Evolutionary conservation across 2,113 vertebrate genomes (phyloP), one percentile per base, ranked within the genome.

Genomic region (Meleagris gallopavo): DNA sequence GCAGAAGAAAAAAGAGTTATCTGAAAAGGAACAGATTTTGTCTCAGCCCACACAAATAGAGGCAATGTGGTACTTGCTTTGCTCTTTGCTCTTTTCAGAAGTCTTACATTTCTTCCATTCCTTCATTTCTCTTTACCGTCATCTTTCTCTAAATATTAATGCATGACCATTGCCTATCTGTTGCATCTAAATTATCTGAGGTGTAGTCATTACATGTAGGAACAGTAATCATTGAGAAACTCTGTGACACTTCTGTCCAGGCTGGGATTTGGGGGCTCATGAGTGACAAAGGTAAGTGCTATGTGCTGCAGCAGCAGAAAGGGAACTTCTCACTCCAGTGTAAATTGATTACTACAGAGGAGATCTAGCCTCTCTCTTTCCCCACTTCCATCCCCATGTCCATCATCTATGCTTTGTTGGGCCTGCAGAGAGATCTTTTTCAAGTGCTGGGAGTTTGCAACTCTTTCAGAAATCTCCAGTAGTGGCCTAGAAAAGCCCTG

Each of bases 21-120:
- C 52, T 65, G 29, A 85, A 92, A 77, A 75, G 27, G 54, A 83
- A 10, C 8, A 20, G 3, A 11, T 48, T 57, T 73, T 89, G 48
- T 91, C 72, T 79, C 38, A 16, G 32, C 14, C 13, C 36, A 62
- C 16, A 36, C 4, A 34, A 58, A 45, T 24, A 69, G 34, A 70
- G 9, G 34, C 11, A 79, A 46, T 8, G 11, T 43, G 43, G 57
- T 82, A 40, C 9, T 32, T 19, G 38, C 29, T 94, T 84, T 78
- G 78, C 29, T 50, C 32, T 94, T 84, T 75, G 81, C 69, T 82
- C 14, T 84, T 54, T 95, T 79, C 65, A 73, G 92, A 91, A 58
- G 36, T 89, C 62, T 54, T 66, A n/a, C 79, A 65, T 45, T 91
- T 27, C 22, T n/a, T 94, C 22, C 5, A 8, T n/a, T 15, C n/a